Conservation (phyloP, 2,888 invertebrate species). For the Hypena proboscidalis region DNA sequence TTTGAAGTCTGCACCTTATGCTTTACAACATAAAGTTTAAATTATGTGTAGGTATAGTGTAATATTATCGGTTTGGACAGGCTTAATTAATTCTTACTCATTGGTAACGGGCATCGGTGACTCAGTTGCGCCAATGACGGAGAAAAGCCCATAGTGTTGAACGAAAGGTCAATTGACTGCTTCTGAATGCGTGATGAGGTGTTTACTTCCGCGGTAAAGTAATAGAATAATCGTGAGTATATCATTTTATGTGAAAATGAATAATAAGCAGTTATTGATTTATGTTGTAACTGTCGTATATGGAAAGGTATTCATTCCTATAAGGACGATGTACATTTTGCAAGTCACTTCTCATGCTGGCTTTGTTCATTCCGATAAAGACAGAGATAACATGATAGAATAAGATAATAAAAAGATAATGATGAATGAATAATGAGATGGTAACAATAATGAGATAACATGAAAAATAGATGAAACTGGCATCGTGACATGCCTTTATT, state of each 20-base stretch:
- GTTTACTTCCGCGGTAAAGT: constrained; percentile 21
- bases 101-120: constrained; percentile 73
- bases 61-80: constrained; percentile 59
- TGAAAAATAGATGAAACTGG: no score
- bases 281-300: not conserved
- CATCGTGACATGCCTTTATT: no score
- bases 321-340: no score
- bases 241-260: constrained; percentile 16
- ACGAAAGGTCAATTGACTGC: constrained; percentile 30
- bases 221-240: constrained; percentile 15
- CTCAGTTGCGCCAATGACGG: constrained; percentile 58
- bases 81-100: constrained; percentile 82
- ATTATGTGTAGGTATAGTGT: constrained; percentile 40
- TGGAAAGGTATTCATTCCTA: not conserved
- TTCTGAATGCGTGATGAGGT: constrained; percentile 19
- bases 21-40: constrained; percentile 44
- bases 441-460: no score
- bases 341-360: no score
- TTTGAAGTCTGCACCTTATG: constrained; percentile 52
- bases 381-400: no score
- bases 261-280: constrained; percentile 5
- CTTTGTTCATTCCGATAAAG: no score
- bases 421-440: no score
- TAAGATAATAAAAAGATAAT: no score
- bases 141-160: constrained; percentile 27